Evolutionary conservation across 2,113 vertebrate genomes (phyloP), one percentile per base, ranked within the genome.

Genomic region (Centropristis striata): DNA sequence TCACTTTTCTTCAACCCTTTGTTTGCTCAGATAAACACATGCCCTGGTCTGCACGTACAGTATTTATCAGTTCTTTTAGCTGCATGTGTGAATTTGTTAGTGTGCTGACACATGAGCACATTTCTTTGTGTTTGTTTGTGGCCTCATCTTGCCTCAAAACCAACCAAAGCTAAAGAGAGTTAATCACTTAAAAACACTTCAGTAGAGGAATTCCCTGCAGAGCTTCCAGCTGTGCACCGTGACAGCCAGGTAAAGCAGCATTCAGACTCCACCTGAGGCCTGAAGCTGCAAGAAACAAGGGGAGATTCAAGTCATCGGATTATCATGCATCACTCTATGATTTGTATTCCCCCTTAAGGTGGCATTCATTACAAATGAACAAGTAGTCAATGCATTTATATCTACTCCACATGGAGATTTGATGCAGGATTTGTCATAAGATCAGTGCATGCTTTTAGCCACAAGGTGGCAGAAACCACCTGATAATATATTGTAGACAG

Each of bases 401-500:
- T 32, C n/a, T 12, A 15, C 8, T 11, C 21, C 28, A 20, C 21
- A 53, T 55, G 27, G n/a, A 42, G 39, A 25, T 28, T 28, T 55
- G 25, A 28, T 55, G 25, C 8, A 55, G 16, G 50, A 11, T 14
- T n/a, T 7, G 10, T 41, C 57, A 32, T 15, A 15, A 65, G 16
- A 5, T 25, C 18, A 46, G 6, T 60, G 27, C 28, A 21, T 61
- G 4, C 8, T 9, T 68, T 49, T 18, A 64, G 32, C 76, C 88
- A 86, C 78, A 71, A 83, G 85, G 58, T 88, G 89, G 70, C 71
- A 55, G 11, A 46, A 66, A 87, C 74, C 54, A 79, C 39, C 69
- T 72, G 47, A 32, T 53, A n/a, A 54, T 71, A 20, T 57, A 20
- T 37, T 13, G 18, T 5, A 8, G 20, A 8, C n/a, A 50, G 27